Base-by-base conservation (phyloP, 2,797 vertebrate species). In the Lithobates pipiens region DNA sequence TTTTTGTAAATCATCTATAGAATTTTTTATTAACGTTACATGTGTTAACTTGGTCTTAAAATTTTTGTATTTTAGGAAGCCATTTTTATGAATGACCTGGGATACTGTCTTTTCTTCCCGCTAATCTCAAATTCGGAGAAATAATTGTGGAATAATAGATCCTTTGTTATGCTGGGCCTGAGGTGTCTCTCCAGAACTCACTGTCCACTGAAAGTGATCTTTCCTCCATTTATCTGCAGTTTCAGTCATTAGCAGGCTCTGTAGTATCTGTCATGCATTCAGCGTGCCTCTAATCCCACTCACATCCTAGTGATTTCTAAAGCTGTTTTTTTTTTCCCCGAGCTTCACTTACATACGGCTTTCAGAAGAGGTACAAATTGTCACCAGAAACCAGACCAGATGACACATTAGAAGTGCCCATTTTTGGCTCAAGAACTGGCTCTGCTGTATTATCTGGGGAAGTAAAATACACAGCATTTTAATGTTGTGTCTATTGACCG, bases 221-320 rank as follows among this genome's bases (percentile, higher is more conserved):
- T 57, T 21, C 50, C 50, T 57, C 15, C 50, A 10, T 15, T 46
- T 21, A 18, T 54, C 18, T 76, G 34, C 13, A 77, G n/a, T 78
- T 36, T 10, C 36, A 44, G 36, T 44, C 34, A 72, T 39, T 78
- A 65, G 13, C n/a, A 23, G 39, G 21, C 27, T 8, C 39, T 67
- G 76, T 29, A 44, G 76, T 68, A 36, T 68, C 70, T n/a, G 70
- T 15, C 63, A 44, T 44, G 76, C 61, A 39, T 78, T 44, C 9
- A 29, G 23, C 29, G 16, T 42, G 9, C 36, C 10, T 39, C 34
- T 39, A 42, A 72, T 72, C n/a, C 39, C 65, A 27, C n/a, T 78
- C 65, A 67, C 76, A 76, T 29, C 16, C 54, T 61, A 61, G 54
- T 61, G 21, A 61, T 61, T 61, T 54, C 50, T 54, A 54, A 54